Evolutionary conservation across 2,888 invertebrate genomes (phyloP), one percentile per base, ranked within the genome.

Genomic region (Sialis fuliginosa): DNA sequence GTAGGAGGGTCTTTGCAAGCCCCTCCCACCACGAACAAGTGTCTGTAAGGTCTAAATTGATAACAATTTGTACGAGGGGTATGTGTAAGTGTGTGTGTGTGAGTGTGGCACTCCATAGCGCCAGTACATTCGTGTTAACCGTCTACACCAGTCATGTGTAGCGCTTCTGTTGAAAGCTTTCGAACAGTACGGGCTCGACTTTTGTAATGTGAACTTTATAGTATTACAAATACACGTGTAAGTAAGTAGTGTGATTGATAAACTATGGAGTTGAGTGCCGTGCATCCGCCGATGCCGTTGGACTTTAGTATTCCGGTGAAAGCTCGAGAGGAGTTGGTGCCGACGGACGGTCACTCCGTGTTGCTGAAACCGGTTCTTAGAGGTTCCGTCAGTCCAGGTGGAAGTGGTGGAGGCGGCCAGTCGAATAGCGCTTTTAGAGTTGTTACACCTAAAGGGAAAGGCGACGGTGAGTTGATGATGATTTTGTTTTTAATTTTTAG

Each of bases 371-470:
- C 44, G 44, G 42, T 22, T 30, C 41, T 6, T 41, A 42, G 13
- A 8, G 48, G 44, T 39, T 49, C 44, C 46, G 47, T 42, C 39
- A 50, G 45, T 39, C 47, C 45, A 41, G 47, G 44, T 43, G 50
- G 42, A 33, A 39, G 45, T 5, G 47, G 13, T 12, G 45, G 42
- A 33, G 42, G 45, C 7, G 48, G 44, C 33, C 44, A 51, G 33
- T 61, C 62, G 44, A 62, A 55, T 55, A 78, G 77, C 68, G 79
- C 79, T 31, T 79, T 79, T 60, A 69, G 77, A 54, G 73, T 79
- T 47, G 79, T 79, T 55, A 78, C 76, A 4, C 79, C 78, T 4
- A 78, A 78, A 68, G 76, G 75, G 65, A 65, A 60, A 54, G 9
- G 9, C 30, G 57, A 64, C 49, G 62, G 63, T 64, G 58, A 56